A percentile compares a stretch with the other conserved stretches of the same genome.
Evolutionary conservation across 2,113 vertebrate genomes (phyloP).

Genomic region (Seriola quinqueradiata): DNA sequence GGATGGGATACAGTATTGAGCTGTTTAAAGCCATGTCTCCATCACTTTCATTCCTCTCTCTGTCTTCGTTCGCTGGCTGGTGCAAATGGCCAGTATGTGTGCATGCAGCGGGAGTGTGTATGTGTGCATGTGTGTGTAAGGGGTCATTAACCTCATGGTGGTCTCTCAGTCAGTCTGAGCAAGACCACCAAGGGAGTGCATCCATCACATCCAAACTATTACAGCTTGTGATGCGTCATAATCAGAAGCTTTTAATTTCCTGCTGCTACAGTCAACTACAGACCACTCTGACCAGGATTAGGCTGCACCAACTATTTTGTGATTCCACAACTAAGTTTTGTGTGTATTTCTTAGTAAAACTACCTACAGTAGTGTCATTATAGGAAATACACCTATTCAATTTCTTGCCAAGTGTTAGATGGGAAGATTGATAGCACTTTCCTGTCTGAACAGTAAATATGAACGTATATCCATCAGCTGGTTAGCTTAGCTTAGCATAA

Average conservation of each 20-base stretch:
- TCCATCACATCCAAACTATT: slow-evolving; percentile 11
- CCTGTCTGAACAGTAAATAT: neutral
- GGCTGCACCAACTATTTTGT: neutral
- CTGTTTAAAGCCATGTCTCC: slow-evolving; percentile 32
- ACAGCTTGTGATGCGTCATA: neutral
- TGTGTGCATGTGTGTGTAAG: slow-evolving; percentile 16
- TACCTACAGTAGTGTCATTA: no score
- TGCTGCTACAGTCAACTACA: neutral
- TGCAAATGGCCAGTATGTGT: slow-evolving; percentile 4
- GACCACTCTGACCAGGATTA: neutral
- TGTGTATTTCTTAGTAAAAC: no score
- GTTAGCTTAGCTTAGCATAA: neutral
- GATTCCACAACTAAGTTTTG: neutral
- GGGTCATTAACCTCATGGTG: slow-evolving; percentile 64
- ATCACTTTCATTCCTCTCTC: slow-evolving; percentile 46
- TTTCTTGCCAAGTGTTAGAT: neutral
- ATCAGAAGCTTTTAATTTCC: neutral
- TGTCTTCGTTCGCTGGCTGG: slow-evolving; percentile 19
- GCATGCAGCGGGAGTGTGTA: neutral
- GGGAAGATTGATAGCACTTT: neutral
- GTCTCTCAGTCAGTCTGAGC: slow-evolving; percentile 55
- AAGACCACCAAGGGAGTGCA: slow-evolving; percentile 71
- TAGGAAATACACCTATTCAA: no score
- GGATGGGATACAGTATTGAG: slow-evolving; percentile 72
- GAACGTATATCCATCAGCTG: neutral